Base-by-base conservation (phyloP, 2,888 invertebrate species). In the Platycheirus rosarum region DNA sequence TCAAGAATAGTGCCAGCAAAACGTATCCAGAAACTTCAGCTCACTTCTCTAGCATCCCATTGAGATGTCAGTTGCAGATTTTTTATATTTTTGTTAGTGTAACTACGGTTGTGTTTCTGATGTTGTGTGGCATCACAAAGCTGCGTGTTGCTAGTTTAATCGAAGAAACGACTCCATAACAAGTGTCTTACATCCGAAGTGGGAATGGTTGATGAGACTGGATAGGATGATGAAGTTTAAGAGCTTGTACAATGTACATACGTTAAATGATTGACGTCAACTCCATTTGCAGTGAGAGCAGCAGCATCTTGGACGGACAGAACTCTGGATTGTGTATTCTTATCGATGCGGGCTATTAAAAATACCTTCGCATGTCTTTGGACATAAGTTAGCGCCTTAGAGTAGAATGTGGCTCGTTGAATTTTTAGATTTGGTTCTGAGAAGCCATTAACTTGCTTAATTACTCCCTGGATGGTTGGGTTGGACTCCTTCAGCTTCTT, bases 261-360 rank as follows among this genome's bases (percentile, higher is more conserved):
- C 69, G 68, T 63, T 74, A 74, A 79, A 74, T 79, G 79, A 79
- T 79, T 79, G 79, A 79, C 79, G 79, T 74, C 74, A 51, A 63
- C 68, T 69, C 49, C 69, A 51, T 63, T 69, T 49, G 37, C 9
- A 53, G 40, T 51, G 62, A 46, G 35, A 40, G 26, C 23, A 23
- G 13, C 7, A 60, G 42, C 40, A 51, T 26, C 20, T 23, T 32
- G 29, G 29, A 32, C 29, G 29, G 8, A 32, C 8, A 40, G 18
- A 44, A 55, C 44, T 69, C 42, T 29, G n/a, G 42, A 57, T 65
- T 74, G 49, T 57, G 37, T 79, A 69, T 69, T 74, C 79, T 74
- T 79, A 79, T 79, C 74, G 74, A 9, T 3, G 13, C 2, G 8
- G 46, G 14, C 60, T 44, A 44, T 60, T 42, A 60, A 32, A 49